phyloP scores from a whole-genome alignment of 2,888 invertebrate species.

The Mystacides longicornis region DNA sequence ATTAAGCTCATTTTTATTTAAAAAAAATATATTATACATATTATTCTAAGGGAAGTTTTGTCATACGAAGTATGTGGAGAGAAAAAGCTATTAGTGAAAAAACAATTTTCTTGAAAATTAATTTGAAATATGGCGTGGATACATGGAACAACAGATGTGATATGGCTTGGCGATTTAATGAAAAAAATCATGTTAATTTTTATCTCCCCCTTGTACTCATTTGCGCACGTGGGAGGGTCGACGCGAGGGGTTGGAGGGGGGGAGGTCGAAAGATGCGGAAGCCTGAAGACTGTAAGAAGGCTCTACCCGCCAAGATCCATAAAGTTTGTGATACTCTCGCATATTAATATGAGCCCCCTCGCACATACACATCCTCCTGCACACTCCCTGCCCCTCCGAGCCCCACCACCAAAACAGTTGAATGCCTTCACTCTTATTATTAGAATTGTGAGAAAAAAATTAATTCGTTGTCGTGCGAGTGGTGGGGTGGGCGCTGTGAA shows the following conservation, averaged over 20 bases:
- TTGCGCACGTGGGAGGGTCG: neutral
- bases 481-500: no score
- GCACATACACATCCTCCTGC: neutral
- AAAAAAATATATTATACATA: no score
- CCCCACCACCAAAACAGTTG: no score
- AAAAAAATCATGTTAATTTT: conserved; percentile 2
- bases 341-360: conserved; percentile 15
- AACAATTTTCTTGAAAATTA: no score
- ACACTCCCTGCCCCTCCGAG: neutral
- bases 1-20: no score
- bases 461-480: no score
- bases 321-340: conserved; percentile 4
- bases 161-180: neutral
- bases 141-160: neutral
- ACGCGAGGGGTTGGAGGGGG: no score
- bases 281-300: neutral
- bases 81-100: no score
- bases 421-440: conserved; percentile 9
- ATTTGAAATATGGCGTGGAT: no score
- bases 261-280: neutral
- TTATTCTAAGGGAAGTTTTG: no score
- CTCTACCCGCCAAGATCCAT: conserved; percentile 2
- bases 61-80: no score
- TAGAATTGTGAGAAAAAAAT: neutral
- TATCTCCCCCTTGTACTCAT: neutral